These are phyloP conservation scores for Heterohyrax brucei DNA, from an alignment of 2,797 vertebrate genomes.

Conservation along the genomic window DNA sequence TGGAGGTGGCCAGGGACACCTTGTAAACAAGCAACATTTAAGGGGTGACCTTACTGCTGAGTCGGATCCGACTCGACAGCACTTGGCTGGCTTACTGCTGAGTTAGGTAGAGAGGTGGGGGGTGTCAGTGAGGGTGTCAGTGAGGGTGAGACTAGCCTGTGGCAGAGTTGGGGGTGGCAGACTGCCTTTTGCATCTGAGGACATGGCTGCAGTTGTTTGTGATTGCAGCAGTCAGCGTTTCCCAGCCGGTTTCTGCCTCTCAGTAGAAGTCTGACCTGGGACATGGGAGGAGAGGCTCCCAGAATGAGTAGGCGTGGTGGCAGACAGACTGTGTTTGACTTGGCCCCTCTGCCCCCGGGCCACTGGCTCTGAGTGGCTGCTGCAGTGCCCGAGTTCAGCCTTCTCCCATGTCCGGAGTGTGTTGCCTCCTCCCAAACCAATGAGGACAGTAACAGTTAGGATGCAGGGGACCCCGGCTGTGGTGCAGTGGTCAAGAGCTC, in stretches of 20 bases:
- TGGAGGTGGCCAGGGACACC: background rate
- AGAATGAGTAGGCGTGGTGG: background rate
- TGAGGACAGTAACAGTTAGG: background rate
- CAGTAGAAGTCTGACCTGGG: background rate
- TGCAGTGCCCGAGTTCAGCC: background rate
- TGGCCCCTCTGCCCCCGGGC: background rate
- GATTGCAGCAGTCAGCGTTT: background rate
- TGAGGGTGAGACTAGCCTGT: background rate
- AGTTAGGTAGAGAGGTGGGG: background rate
- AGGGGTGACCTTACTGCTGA: background rate
- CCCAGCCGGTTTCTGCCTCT: background rate
- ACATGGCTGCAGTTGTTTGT: background rate
- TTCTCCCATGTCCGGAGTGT: background rate
- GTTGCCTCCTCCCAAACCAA: background rate
- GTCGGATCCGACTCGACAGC: too few relatives aligned
- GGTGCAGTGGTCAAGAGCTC: too few relatives aligned
- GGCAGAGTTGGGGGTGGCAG: background rate
- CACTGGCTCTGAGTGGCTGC: background rate
- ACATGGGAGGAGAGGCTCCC: background rate
- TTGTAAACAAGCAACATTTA: background rate
- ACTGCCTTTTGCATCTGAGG: background rate
- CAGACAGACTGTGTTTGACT: background rate
- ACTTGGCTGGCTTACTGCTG: too few relatives aligned
- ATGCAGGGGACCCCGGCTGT: background rate
- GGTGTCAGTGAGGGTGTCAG: background rate